phyloP scores from a whole-genome alignment of 2,888 invertebrate species.

The Mimumesa dahlbomi region DNA sequence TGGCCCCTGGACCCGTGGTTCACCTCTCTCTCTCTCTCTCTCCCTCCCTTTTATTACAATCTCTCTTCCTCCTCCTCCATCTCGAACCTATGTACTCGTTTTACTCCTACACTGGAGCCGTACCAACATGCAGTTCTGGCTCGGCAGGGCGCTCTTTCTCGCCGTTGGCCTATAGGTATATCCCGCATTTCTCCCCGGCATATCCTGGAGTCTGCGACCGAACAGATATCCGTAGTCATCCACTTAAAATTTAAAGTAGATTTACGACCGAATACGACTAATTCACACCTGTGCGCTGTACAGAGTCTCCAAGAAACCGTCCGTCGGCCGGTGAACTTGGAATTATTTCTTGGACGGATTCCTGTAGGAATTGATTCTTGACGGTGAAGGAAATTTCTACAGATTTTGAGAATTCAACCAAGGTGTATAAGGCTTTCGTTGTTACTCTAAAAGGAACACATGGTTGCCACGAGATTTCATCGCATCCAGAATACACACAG shows the following conservation, averaged over 20 bases:
- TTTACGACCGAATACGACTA: background rate
- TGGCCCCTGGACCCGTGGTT: constrained; percentile 47
- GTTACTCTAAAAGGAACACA: too few relatives aligned
- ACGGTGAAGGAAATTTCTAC: too few relatives aligned
- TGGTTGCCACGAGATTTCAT: too few relatives aligned
- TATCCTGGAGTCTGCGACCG: constrained; percentile 36
- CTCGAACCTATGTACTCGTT: constrained; percentile 62
- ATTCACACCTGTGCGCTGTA: constrained; percentile 6
- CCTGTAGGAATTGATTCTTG: too few relatives aligned
- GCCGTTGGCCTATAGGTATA: constrained; percentile 52
- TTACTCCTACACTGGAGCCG: constrained; percentile 68
- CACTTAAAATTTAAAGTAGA: constrained; percentile 19
- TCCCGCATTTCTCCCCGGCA: constrained; percentile 45
- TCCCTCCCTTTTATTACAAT: constrained; percentile 13
- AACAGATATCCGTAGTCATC: constrained; percentile 19
- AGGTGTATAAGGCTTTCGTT: too few relatives aligned
- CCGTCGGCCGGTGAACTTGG: too few relatives aligned
- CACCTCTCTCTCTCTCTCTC: constrained; percentile 13
- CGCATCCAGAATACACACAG: too few relatives aligned
- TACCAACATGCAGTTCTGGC: constrained; percentile 68
- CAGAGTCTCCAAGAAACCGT: too few relatives aligned
- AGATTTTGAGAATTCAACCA: too few relatives aligned
- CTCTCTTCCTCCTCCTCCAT: constrained; percentile 41
- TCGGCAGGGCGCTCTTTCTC: constrained; percentile 66
- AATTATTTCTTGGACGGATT: too few relatives aligned